Conservation (phyloP, 2,113 vertebrate species). For the Lophius piscatorius region DNA sequence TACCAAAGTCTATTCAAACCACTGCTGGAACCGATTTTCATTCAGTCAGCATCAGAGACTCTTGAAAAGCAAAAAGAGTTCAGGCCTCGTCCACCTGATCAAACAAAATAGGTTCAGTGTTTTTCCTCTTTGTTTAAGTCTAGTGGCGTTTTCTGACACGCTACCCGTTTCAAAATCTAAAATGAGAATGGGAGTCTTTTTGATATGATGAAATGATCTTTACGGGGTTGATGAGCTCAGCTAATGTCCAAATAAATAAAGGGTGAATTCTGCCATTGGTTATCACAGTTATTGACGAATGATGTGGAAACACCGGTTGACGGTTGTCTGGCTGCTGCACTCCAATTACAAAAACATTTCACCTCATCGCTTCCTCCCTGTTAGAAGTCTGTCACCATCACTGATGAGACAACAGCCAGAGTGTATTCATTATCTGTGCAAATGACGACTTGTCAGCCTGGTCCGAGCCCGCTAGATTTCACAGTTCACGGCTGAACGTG, state of each 20-base stretch:
- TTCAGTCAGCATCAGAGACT: background rate
- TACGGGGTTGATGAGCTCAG: constrained; percentile 5
- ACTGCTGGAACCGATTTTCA: background rate
- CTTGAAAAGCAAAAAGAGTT: too few species aligned
- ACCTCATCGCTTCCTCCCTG: constrained; percentile 39
- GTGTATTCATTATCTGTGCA: constrained; percentile 13
- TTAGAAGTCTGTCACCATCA: too few species aligned
- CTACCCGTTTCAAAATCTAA: too few species aligned
- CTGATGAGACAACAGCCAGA: constrained; percentile 18
- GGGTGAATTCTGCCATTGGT: constrained; percentile 7
- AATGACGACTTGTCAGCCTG: too few species aligned
- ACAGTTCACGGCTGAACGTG: too few species aligned
- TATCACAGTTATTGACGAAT: constrained; percentile 45
- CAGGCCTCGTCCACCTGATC: too few species aligned
- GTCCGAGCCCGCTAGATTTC: too few species aligned
- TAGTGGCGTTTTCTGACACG: too few species aligned
- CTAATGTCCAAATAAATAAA: constrained; percentile 19
- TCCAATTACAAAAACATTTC: constrained; percentile 45
- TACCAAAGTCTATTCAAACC: background rate
- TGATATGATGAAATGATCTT: constrained; percentile 16
- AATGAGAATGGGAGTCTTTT: constrained; percentile 11
- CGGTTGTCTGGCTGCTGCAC: constrained; percentile 35
- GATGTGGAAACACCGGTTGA: constrained; percentile 38
- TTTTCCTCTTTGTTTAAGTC: constrained; percentile 7
- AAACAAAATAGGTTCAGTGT: too few species aligned